Percentiles rank a stretch among this genome's conserved stretches.
These are phyloP conservation scores for Scaptodrosophila latifasciaeformis DNA, from an alignment of 2,888 invertebrate species.

Conservation along the genomic window DNA sequence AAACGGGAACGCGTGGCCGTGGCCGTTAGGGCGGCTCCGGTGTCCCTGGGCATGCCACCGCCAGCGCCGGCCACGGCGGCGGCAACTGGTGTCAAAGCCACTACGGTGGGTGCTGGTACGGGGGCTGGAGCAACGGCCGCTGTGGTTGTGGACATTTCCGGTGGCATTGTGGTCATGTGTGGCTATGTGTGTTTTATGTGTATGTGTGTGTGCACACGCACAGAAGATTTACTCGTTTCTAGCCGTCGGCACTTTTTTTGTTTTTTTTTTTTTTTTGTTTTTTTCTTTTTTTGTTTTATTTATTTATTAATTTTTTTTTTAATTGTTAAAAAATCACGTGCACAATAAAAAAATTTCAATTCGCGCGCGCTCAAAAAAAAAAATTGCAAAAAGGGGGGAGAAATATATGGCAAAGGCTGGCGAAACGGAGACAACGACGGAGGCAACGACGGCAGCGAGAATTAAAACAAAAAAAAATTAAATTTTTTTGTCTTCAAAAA, in stretches of 20 bases:
- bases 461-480: too few species aligned
- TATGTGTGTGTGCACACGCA: background rate
- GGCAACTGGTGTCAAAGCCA: background rate
- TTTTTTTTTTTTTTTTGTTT: background rate
- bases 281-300: conserved; percentile 2
- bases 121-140: conserved; percentile 63
- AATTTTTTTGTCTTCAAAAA: too few species aligned
- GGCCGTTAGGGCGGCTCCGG: conserved; percentile 37
- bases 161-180: conserved; percentile 73
- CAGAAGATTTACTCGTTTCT: background rate
- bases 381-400: too few species aligned
- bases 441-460: too few species aligned
- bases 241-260: background rate
- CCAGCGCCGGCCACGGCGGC: conserved; percentile 26
- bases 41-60: conserved; percentile 25
- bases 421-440: too few species aligned
- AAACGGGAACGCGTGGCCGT: conserved; percentile 84
- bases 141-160: conserved; percentile 70
- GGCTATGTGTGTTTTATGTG: conserved; percentile 5
- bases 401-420: too few species aligned
- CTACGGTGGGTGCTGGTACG: conserved; percentile 5
- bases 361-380: too few species aligned
- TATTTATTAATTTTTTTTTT: conserved; percentile 11
- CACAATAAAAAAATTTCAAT: too few species aligned
- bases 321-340: too few species aligned